These are phyloP conservation scores for Tympanuchus pallidicinctus DNA, from an alignment of 2,113 vertebrate species.

Conservation along the genomic window DNA sequence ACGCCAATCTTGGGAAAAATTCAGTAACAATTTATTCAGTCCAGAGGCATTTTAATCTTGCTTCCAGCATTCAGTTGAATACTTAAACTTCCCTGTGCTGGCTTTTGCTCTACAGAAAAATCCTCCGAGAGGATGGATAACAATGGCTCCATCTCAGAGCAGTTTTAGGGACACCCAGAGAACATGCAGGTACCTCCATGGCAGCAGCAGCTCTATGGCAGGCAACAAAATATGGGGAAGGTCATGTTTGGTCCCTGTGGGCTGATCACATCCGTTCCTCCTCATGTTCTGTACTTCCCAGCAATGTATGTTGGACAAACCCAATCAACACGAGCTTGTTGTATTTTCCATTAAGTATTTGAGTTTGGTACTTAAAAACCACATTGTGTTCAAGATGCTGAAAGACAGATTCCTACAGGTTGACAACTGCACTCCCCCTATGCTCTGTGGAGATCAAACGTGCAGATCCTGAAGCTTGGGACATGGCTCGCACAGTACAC, in stretches of 20 bases:
- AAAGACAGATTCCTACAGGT: neutral
- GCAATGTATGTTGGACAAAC: neutral
- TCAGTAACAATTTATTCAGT: neutral
- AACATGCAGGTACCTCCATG: neutral
- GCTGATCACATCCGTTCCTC: neutral
- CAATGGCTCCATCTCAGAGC: accelerated
- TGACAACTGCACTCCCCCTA: neutral
- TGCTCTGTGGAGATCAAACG: neutral
- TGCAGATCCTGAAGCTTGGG: neutral
- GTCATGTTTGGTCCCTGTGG: too few species aligned
- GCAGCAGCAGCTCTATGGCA: neutral
- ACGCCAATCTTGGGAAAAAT: neutral
- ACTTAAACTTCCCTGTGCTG: neutral
- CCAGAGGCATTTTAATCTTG: neutral
- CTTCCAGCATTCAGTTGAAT: neutral
- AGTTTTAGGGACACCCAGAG: neutral
- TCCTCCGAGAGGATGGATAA: neutral
- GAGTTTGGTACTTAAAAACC: neutral
- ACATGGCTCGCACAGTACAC: neutral
- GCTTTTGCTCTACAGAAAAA: neutral
- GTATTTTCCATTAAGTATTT: neutral
- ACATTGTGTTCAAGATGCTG: neutral
- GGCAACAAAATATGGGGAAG: neutral
- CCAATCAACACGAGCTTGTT: neutral
- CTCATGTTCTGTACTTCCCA: neutral